Evolutionary conservation across 1,140 invertebrate genomes (phyloP), one percentile per base, ranked within the genome.

Genomic region (Arion vulgaris): DNA sequence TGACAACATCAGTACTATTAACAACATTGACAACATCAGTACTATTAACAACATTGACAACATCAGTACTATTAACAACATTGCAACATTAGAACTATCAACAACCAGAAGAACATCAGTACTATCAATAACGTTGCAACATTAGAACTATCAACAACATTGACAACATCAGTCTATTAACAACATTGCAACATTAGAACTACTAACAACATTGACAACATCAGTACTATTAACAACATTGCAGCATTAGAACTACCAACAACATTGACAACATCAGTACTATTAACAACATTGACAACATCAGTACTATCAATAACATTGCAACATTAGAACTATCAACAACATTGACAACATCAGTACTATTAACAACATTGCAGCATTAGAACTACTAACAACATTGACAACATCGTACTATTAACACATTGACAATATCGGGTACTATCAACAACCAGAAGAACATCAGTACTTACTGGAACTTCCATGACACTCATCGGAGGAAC

Each of bases 401-500:
- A 57, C 51, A 57, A 2, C 51, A 57, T 26, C 26, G 7, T 57
- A 19, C 23, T 17, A 57, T 26, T 57, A 57, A 57, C 51, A 23
- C 19, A 11, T 2, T 57, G 23, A 57, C 26, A 57, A 23, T 23
- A 45, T 7, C 41, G 15, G n/a, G 41, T n/a, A n/a, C 41, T 7
- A n/a, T n/a, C n/a, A n/a, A n/a, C n/a, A n/a, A n/a, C n/a, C n/a
- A n/a, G n/a, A n/a, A n/a, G 11, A 62, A 62, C 62, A 66, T 5
- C 26, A 62, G 28, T 76, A 88, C 90, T 86, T 83, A 92, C 91
- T 17, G 90, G 90, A 39, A 92, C 87, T 81, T 86, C 89, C 0
- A 91, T 77, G 38, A 86, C 84, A 36, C 85, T 84, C 86, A 89
- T 90, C 0, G 91, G 87, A 32, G 90, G 91, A 1, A 92, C 89